Evolutionary conservation across 2,113 vertebrate species (phyloP).

Genomic region (Gallinago paraguaiae): DNA sequence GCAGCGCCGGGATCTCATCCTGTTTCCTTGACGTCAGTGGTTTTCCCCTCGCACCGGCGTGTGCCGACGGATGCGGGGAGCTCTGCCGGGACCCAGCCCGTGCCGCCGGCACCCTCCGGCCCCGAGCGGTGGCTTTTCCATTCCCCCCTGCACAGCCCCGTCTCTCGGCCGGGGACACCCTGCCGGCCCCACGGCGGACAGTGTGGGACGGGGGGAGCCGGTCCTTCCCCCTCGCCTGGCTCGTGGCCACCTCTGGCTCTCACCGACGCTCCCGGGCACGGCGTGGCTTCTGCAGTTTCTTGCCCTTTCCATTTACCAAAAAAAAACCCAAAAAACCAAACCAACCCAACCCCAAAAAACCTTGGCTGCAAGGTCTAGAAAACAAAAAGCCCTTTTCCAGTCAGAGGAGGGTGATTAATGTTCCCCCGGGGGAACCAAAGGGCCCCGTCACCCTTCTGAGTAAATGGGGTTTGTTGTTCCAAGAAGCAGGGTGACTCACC

Average conservation of each 20-base stretch:
- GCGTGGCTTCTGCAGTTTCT: background rate
- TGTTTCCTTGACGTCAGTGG: background rate
- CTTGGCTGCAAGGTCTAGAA: background rate
- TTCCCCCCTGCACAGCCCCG: background rate
- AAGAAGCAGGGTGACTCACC: constrained; percentile 47
- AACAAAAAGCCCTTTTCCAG: constrained; percentile 7
- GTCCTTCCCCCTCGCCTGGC: background rate
- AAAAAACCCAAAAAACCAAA: background rate
- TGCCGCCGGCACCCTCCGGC: background rate
- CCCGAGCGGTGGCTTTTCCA: rapidly evolving
- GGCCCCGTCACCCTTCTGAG: constrained; percentile 12
- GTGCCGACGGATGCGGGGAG: background rate
- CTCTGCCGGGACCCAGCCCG: background rate
- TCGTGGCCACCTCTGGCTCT: rapidly evolving
- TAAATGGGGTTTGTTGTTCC: background rate
- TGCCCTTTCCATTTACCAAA: rapidly evolving
- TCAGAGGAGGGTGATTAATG: constrained; percentile 16
- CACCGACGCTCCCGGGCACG: rapidly evolving
- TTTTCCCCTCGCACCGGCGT: background rate
- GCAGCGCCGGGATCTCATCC: background rate
- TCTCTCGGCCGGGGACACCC: background rate
- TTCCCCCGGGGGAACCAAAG: background rate
- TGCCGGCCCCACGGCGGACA: background rate
- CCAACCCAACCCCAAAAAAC: background rate
- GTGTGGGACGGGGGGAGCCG: rapidly evolving